Percentiles rank a stretch among this genome's conserved stretches.
Conservation (phyloP, 2,113 vertebrate species). For the Chinchilla lanigera region DNA sequence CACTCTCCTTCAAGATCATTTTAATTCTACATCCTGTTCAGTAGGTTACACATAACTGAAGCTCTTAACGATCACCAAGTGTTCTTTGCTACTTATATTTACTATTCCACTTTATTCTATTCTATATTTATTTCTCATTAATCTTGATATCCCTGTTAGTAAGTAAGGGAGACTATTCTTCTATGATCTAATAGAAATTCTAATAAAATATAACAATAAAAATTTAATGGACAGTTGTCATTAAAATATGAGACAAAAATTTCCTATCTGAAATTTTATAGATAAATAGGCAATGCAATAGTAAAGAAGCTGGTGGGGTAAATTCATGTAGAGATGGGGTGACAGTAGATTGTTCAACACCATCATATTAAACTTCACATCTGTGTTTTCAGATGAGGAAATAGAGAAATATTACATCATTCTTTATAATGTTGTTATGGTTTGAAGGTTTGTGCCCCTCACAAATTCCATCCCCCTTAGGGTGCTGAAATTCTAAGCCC, state of each 20-base stretch:
- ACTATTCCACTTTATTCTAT: not conserved
- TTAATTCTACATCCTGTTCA: not conserved
- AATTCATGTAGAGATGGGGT: not conserved
- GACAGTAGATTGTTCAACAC: not conserved
- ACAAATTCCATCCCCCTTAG: not conserved
- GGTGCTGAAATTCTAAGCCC: not conserved
- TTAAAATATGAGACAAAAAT: not conserved
- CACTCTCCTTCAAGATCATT: not conserved
- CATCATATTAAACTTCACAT: not conserved
- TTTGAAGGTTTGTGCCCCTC: not conserved
- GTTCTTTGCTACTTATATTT: not conserved
- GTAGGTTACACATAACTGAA: not conserved
- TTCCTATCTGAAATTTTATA: not conserved
- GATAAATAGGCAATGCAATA: not conserved
- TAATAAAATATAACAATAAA: not conserved
- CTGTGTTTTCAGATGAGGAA: not conserved
- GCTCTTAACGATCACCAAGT: not conserved
- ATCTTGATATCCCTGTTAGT: not conserved
- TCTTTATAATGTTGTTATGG: not conserved
- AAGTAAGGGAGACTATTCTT: not conserved
- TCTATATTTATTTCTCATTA: not conserved
- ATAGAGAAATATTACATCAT: not conserved
- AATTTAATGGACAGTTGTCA: not conserved
- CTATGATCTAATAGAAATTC: not conserved
- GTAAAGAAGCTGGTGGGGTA: not conserved